A percentile compares a stretch with the other conserved stretches of the same genome.
phyloP scores from a whole-genome alignment of 2,888 invertebrate species.

The Sarcophaga rosellei region DNA sequence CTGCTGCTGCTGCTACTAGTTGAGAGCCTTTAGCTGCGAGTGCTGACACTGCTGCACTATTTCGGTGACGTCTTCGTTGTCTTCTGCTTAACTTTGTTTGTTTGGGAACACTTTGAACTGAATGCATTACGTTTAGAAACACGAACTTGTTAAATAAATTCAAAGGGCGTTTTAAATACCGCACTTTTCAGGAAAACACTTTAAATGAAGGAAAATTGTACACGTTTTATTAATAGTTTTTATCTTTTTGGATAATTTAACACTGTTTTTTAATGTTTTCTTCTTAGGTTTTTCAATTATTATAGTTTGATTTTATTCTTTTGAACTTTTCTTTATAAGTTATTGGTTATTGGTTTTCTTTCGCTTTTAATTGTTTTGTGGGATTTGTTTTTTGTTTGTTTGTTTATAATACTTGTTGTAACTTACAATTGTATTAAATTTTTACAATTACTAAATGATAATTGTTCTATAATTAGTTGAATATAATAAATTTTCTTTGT shows the following conservation, averaged over 20 bases:
- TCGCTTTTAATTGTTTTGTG: neutral
- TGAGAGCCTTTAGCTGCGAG: conserved; percentile 32
- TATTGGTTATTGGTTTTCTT: neutral
- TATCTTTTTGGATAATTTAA: neutral
- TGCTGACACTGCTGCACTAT: conserved; percentile 56
- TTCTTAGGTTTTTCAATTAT: neutral
- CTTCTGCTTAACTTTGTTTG: conserved; percentile 73
- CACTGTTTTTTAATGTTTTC: neutral
- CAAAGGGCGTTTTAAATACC: conserved; percentile 54
- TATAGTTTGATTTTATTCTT: neutral
- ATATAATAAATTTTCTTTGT: conserved; percentile 56
- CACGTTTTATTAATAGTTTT: neutral
- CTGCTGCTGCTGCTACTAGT: conserved; percentile 14
- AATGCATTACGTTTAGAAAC: conserved; percentile 76
- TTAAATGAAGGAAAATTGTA: neutral
- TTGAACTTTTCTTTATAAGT: neutral
- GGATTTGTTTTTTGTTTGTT: neutral
- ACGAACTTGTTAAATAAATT: conserved; percentile 54
- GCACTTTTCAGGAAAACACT: conserved; percentile 25
- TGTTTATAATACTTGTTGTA: conserved; percentile 7
- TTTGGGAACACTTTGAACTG: conserved; percentile 73
- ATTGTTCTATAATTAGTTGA: conserved; percentile 60
- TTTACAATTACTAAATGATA: conserved; percentile 53
- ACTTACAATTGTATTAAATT: conserved; percentile 50
- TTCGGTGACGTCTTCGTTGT: conserved; percentile 63